Conservation (phyloP, 2,888 invertebrate genomes). For the Nephrocerus scutellatus region DNA sequence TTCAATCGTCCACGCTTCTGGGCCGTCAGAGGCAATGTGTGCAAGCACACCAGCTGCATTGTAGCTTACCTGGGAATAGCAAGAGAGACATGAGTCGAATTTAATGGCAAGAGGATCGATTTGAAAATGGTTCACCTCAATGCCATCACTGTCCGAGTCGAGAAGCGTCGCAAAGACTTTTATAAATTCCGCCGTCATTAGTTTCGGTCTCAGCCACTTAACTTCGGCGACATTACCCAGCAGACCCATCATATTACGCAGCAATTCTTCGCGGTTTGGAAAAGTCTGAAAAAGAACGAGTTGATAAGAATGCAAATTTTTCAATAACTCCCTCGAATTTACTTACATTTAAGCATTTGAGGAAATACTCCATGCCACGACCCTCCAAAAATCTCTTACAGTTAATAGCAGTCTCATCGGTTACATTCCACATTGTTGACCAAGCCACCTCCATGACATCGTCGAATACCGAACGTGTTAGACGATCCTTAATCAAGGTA, state of each 20-base stretch:
- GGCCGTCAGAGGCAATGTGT: conserved; percentile 91
- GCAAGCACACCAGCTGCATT: conserved; percentile 94
- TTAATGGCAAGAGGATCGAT: not conserved
- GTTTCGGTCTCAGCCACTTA: conserved; percentile 64
- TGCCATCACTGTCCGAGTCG: conserved; percentile 82
- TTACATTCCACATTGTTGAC: conserved; percentile 99
- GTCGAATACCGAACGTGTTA: conserved; percentile 73
- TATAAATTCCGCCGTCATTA: conserved; percentile 82
- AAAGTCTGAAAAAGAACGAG: conserved; percentile 59
- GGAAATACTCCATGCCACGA: conserved; percentile 84
- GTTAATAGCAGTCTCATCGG: conserved; percentile 92
- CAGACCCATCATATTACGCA: conserved; percentile 97
- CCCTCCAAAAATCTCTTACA: conserved; percentile 84
- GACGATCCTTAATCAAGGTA: conserved; percentile 73
- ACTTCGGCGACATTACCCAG: conserved; percentile 97
- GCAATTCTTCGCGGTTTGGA: conserved; percentile 78
- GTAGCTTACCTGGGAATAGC: conserved; percentile 66
- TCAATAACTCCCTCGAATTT: no score
- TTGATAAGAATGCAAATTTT: no score
- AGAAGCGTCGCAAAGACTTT: conserved; percentile 79
- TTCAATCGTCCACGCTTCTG: conserved; percentile 70
- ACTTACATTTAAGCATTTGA: conserved; percentile 75
- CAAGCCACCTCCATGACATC: conserved; percentile 96
- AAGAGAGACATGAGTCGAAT: not conserved
- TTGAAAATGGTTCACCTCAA: conserved; percentile 66